Conservation (phyloP, 2,113 vertebrate species). For the Centropus bengalensis region DNA sequence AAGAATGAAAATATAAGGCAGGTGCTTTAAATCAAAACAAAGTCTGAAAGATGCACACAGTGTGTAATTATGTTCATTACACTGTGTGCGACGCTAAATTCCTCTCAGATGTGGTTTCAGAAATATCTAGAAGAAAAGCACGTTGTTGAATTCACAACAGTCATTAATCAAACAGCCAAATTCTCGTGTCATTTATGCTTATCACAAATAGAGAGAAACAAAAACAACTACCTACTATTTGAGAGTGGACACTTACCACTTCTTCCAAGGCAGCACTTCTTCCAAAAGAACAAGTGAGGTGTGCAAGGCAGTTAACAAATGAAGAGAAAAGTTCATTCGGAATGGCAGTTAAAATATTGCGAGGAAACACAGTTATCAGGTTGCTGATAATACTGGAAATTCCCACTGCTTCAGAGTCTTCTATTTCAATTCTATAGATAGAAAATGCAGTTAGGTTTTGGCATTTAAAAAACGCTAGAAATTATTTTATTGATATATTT, state of each 20-base stretch:
- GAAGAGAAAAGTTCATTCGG: slow-evolving; percentile 96
- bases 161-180: not conserved
- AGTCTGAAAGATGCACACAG: not conserved
- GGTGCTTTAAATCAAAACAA: not conserved
- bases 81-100: not conserved
- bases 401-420: slow-evolving; percentile 97
- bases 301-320: slow-evolving; percentile 96
- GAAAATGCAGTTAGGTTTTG: slow-evolving; percentile 1
- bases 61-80: not conserved
- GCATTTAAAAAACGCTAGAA: not conserved
- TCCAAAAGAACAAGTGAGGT: slow-evolving; percentile 97
- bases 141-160: not conserved
- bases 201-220: not conserved
- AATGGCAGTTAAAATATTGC: slow-evolving; percentile 92
- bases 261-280: slow-evolving; percentile 97
- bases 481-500: not conserved
- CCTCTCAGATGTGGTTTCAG: not conserved
- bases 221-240: not conserved
- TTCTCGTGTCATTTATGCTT: not conserved
- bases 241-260: slow-evolving; percentile 83
- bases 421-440: slow-evolving; percentile 92
- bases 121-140: not conserved
- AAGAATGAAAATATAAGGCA: not conserved
- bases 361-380: slow-evolving; percentile 95
- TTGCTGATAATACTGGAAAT: slow-evolving; percentile 98